A percentile compares a stretch with the other conserved stretches of the same genome.
These are phyloP conservation scores for Oncopodura yosiiana DNA, from an alignment of 1,140 invertebrate species.

Conservation along the genomic window DNA sequence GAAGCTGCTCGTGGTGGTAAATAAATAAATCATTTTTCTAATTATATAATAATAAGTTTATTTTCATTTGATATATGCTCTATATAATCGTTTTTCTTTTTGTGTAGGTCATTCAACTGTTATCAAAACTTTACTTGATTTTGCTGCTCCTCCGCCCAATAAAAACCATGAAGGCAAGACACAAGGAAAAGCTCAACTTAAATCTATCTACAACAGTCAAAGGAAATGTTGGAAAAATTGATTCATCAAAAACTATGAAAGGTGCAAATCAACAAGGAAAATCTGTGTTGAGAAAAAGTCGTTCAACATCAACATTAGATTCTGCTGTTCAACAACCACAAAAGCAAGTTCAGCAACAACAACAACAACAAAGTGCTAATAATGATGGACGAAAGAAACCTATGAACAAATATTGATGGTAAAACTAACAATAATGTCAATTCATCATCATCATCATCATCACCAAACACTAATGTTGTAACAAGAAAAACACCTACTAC, in stretches of 20 bases:
- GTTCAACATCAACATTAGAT: constrained; percentile 34
- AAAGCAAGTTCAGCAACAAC: background rate
- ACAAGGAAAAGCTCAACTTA: constrained; percentile 40
- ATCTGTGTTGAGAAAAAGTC: constrained; percentile 34
- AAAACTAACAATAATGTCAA: background rate
- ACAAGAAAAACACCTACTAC: background rate
- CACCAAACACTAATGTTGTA: background rate
- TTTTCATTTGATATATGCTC: too few relatives aligned
- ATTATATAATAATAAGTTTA: too few relatives aligned
- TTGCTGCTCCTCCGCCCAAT: constrained; percentile 71
- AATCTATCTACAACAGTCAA: constrained; percentile 33
- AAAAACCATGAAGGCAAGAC: background rate
- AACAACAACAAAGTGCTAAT: background rate
- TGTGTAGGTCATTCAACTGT: constrained; percentile 90
- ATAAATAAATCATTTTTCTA: too few relatives aligned
- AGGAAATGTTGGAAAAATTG: background rate
- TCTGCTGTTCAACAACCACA: constrained; percentile 27
- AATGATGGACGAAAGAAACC: background rate
- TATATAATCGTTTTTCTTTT: too few relatives aligned
- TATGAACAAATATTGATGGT: background rate
- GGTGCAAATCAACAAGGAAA: constrained; percentile 17
- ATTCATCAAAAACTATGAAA: background rate
- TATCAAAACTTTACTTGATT: constrained; percentile 88
- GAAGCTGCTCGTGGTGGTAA: constrained; percentile 96
- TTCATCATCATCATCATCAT: background rate